Evolutionary conservation across 2,113 vertebrate species (phyloP), one percentile per base, ranked within the genome.

Genomic region (Megaceryle torquata): DNA sequence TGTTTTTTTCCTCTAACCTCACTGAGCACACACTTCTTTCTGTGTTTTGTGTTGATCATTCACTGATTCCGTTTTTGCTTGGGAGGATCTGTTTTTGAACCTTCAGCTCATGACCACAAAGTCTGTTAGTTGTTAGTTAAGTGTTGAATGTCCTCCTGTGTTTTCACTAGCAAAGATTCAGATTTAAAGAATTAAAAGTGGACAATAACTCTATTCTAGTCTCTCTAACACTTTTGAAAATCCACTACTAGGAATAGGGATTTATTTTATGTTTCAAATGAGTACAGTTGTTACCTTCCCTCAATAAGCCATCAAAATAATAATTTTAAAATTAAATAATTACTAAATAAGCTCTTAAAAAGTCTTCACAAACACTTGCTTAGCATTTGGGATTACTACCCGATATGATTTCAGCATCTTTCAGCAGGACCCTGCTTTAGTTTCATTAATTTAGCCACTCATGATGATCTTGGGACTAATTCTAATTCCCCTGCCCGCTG

Each of bases 11-110:
- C 21, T 35, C 17, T 59, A 21, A 54, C 1, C 6, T 51, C 33
- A n/a, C 11, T 31, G 44, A 85, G 43, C 1, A 56, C 1, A 1
- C 4, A 0, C 18, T 43, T 48, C 31, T 43, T 77, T 41, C 15
- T 31, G 4, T n/a, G 14, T n/a, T 43, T 63, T 48, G 7, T 48
- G 70, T 20, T 39, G 20, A 9, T 72, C 28, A 13, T 59, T 54
- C 16, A 35, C 10, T 44, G 44, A 60, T 19, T 56, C 10, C 19
- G 1, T 35, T 71, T 85, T 63, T 59, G 5, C 14, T 26, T 57
- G 15, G 16, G 35, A 71, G 33, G 24, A 51, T 46, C n/a, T 26
- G 37, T 61, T 35, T 65, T 57, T 68, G 41, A 72, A 77, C 48
- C 4, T 72, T 8, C 15, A 53, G 15, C 8, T 71, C 15, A 28